These are phyloP conservation scores for Clusia tigrina DNA, from an alignment of 2,888 invertebrate genomes.

Conservation along the genomic window DNA sequence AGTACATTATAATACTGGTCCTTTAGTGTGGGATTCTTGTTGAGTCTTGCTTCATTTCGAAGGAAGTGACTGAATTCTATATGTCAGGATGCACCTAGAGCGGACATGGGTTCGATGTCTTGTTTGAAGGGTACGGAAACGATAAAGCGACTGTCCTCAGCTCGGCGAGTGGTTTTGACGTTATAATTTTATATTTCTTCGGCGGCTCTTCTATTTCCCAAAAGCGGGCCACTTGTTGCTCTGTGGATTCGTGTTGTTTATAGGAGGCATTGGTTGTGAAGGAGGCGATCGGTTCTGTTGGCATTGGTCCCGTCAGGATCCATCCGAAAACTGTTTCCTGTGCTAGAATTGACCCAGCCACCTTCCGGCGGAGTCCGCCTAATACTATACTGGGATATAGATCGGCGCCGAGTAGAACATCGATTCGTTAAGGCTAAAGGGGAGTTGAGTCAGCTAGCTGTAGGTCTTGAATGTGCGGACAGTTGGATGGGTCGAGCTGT, in stretches of 20 bases:
- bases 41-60: neutral
- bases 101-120: neutral
- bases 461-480: neutral
- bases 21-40: neutral
- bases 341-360: neutral
- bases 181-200: neutral
- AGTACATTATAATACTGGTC: neutral
- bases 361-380: neutral
- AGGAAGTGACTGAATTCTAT: neutral
- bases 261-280: neutral
- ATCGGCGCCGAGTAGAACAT: neutral
- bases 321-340: neutral
- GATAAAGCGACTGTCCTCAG: neutral
- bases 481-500: neutral
- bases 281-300: neutral
- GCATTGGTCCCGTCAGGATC: neutral
- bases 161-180: neutral
- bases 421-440: neutral
- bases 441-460: neutral
- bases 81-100: conserved; percentile 8
- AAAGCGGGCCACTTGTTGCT: neutral
- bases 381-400: neutral
- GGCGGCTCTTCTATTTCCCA: neutral
- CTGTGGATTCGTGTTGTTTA: neutral
- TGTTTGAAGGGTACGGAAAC: neutral